These are phyloP conservation scores for Percopsis omiscomaycus DNA, from an alignment of 2,797 vertebrate species.

Conservation along the genomic window DNA sequence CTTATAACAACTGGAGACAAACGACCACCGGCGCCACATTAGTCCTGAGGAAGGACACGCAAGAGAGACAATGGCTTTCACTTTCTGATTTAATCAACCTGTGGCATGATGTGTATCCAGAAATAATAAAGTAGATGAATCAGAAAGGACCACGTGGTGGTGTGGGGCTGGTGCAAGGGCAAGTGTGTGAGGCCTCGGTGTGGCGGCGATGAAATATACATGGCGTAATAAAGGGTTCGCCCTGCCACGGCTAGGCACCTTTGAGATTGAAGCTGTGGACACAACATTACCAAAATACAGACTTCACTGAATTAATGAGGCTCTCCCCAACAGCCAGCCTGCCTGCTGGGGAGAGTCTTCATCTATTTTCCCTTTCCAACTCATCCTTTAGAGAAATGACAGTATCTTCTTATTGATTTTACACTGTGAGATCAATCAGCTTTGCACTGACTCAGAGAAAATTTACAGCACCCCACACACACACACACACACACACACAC, in stretches of 20 bases:
- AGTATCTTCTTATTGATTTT: constrained; percentile 99
- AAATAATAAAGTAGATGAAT: constrained; percentile 94
- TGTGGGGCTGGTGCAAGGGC: constrained; percentile 64
- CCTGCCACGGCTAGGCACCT: constrained; percentile 80
- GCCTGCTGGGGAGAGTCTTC: constrained; percentile 87
- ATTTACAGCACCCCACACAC: constrained; percentile 89
- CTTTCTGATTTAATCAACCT: constrained; percentile 93
- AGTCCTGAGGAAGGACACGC: constrained; percentile 85
- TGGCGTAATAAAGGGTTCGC: constrained; percentile 80
- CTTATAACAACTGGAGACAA: constrained; percentile 88
- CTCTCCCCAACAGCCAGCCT: constrained; percentile 77
- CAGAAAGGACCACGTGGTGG: constrained; percentile 67
- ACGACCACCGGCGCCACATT: constrained; percentile 77
- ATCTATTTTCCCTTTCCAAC: constrained; percentile 96
- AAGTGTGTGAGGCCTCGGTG: constrained; percentile 77
- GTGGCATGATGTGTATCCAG: constrained; percentile 83
- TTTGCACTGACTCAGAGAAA: constrained; percentile 96
- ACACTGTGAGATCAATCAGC: constrained; percentile 99
- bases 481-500: too few relatives aligned
- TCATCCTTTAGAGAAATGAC: constrained; percentile 99
- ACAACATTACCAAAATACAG: constrained; percentile 88
- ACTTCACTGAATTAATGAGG: constrained; percentile 90
- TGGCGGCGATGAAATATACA: constrained; percentile 85
- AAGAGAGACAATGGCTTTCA: constrained; percentile 86
- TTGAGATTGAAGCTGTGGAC: constrained; percentile 88